Conservation (phyloP, 2,888 invertebrate genomes). For the Epirrita christyi region DNA sequence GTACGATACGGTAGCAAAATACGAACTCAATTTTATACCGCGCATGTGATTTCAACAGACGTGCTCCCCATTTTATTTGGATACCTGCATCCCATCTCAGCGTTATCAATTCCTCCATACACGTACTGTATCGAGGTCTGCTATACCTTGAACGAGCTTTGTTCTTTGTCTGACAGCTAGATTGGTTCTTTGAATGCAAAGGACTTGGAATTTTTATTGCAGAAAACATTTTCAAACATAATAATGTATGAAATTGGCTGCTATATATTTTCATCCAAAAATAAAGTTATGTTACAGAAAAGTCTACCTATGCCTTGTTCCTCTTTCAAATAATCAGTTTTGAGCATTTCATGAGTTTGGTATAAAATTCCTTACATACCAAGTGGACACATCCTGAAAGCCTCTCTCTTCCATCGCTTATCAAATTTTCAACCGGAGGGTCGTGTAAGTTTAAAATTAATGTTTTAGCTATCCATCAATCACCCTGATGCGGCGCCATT, state of each 20-base stretch:
- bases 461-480: conserved; percentile 55
- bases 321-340: too few relatives aligned
- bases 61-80: conserved; percentile 36
- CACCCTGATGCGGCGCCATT: conserved; percentile 49
- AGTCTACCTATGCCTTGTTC: too few relatives aligned
- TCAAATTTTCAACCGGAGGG: conserved; percentile 49
- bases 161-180: conserved; percentile 11
- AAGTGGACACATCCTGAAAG: background rate
- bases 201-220: conserved; percentile 4
- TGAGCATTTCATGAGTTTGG: too few relatives aligned
- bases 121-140: conserved; percentile 18
- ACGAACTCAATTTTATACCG: conserved; percentile 26
- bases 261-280: too few relatives aligned
- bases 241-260: too few relatives aligned
- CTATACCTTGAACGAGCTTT: conserved; percentile 12
- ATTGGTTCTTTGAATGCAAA: conserved; percentile 16
- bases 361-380: background rate
- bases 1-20: conserved; percentile 26
- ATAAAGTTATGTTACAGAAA: too few relatives aligned
- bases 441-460: conserved; percentile 61
- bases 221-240: background rate
- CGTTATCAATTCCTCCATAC: conserved; percentile 35
- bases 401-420: conserved; percentile 36
- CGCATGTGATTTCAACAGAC: conserved; percentile 31
- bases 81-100: conserved; percentile 31